Evolutionary conservation across 30 jellyfish, hydroid and myxozoan species (phyloP).

Genomic region (Hydra vulgaris): DNA sequence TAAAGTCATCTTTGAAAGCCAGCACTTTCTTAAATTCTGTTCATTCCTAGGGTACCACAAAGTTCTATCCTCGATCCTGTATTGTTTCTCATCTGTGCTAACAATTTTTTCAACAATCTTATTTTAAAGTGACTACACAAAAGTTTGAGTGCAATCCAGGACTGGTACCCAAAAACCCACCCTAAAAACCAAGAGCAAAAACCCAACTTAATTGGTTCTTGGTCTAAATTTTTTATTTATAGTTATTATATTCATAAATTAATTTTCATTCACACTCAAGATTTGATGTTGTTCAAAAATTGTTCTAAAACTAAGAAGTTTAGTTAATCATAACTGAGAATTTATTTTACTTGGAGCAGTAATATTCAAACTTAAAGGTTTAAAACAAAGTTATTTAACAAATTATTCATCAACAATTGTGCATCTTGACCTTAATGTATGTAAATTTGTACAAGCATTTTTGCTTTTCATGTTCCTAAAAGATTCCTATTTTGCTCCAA

Average conservation of each 20-base stretch:
- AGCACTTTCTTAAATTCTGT: too few relatives aligned
- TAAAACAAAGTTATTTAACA: background rate
- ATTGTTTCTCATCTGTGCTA: too few relatives aligned
- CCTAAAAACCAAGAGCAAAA: background rate
- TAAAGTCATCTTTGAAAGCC: too few relatives aligned
- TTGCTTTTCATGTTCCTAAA: background rate
- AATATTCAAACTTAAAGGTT: background rate
- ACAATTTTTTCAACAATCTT: too few relatives aligned
- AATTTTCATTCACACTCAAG: background rate
- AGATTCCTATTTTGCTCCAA: background rate
- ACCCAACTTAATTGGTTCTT: background rate
- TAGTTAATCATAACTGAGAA: background rate
- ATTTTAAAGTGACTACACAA: too few relatives aligned
- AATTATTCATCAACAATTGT: background rate
- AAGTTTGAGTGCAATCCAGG: too few relatives aligned
- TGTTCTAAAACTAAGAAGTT: background rate
- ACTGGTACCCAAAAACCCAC: background rate
- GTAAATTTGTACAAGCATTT: background rate
- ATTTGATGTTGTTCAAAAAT: background rate
- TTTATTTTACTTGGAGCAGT: background rate
- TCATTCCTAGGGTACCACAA: too few relatives aligned
- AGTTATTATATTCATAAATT: background rate
- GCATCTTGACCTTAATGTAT: background rate
- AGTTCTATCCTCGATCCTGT: too few relatives aligned
- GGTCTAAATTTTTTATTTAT: background rate